phyloP scores from a whole-genome alignment of 1,140 invertebrate genomes.

The Camponotus floridanus region DNA sequence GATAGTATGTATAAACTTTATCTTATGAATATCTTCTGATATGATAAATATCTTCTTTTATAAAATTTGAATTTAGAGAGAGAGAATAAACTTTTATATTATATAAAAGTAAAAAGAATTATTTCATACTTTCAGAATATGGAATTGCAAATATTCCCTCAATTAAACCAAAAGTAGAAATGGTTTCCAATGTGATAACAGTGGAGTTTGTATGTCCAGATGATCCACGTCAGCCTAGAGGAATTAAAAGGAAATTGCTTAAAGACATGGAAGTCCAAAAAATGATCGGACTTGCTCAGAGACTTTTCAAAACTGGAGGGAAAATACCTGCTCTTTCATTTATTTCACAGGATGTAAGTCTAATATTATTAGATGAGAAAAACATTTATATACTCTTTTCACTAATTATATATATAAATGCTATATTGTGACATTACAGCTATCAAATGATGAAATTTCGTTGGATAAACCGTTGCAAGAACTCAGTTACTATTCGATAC shows the following conservation, averaged over 20 bases:
- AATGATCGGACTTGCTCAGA: slow-evolving; percentile 90
- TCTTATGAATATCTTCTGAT: slow-evolving; percentile 42
- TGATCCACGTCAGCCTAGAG: slow-evolving; percentile 86
- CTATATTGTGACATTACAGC: slow-evolving; percentile 85
- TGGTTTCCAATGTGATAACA: slow-evolving; percentile 91
- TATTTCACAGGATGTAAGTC: slow-evolving; percentile 86
- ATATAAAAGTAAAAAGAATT: slow-evolving; percentile 66
- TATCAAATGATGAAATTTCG: slow-evolving; percentile 90
- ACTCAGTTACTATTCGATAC: slow-evolving; percentile 93
- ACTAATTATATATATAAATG: slow-evolving; percentile 85
- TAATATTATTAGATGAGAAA: slow-evolving; percentile 71
- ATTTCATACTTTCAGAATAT: slow-evolving; percentile 89
- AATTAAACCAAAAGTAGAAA: slow-evolving; percentile 87
- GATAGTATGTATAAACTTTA: slow-evolving; percentile 85
- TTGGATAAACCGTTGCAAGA: slow-evolving; percentile 94
- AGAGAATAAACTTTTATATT: not conserved
- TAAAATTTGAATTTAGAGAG: not conserved
- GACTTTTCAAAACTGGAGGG: slow-evolving; percentile 88
- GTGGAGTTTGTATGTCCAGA: slow-evolving; percentile 87
- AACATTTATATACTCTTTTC: slow-evolving; percentile 51
- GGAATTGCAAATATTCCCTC: slow-evolving; percentile 92
- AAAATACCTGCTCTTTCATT: slow-evolving; percentile 86
- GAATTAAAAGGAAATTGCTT: slow-evolving; percentile 90
- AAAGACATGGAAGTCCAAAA: slow-evolving; percentile 94
- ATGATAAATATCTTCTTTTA: slow-evolving; percentile 52